These are phyloP conservation scores for Alviniconcha marisindica DNA, from an alignment of 1,140 invertebrate genomes.

Conservation along the genomic window DNA sequence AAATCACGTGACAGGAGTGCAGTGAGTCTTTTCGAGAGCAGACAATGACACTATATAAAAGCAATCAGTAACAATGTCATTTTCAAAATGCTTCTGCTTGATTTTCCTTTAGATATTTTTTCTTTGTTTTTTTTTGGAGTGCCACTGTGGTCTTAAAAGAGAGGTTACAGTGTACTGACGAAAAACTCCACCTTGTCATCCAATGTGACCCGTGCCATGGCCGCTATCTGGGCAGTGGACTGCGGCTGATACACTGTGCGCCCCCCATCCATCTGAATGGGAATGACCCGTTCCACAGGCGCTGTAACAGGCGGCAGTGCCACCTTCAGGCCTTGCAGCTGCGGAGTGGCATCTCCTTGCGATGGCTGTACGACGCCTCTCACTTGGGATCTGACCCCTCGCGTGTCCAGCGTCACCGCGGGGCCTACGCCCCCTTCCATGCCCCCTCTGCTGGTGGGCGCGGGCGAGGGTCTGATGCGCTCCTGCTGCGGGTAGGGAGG, in stretches of 20 bases:
- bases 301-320: conserved; percentile 26
- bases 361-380: too few relatives aligned
- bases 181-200: neutral
- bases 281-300: conserved; percentile 28
- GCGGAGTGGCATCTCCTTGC: too few relatives aligned
- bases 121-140: too few relatives aligned
- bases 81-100: too few relatives aligned
- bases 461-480: neutral
- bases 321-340: conserved; percentile 19
- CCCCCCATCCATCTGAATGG: conserved; percentile 38
- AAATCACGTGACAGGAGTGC: too few relatives aligned
- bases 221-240: neutral
- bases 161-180: too few relatives aligned
- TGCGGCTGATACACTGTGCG: neutral
- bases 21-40: too few relatives aligned
- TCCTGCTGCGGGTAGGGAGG: neutral
- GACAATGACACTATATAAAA: too few relatives aligned
- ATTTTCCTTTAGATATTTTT: too few relatives aligned
- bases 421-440: conserved; percentile 39
- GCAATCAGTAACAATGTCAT: too few relatives aligned
- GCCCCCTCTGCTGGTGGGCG: conserved; percentile 11
- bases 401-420: conserved; percentile 37
- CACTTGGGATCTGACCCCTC: neutral
- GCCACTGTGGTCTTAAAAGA: too few relatives aligned
- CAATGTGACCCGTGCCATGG: neutral